Base-by-base conservation (phyloP, 1,140 invertebrate genomes). In the Aradophagus sp. region DNA sequence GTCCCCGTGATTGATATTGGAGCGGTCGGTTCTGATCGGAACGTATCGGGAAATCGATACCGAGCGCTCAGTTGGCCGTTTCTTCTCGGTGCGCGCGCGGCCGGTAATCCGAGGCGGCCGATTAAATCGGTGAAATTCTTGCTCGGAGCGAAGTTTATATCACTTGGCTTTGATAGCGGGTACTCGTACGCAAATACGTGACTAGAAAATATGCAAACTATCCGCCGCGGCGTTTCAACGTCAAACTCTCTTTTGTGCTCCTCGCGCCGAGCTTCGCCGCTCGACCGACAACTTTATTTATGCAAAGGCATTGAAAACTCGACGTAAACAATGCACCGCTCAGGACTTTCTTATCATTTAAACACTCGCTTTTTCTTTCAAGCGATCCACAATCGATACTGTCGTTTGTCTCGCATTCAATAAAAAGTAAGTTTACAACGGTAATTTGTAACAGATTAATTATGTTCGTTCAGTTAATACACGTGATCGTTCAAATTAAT, bases 41-140 rank as follows among this genome's bases (percentile, higher is more conserved):
- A 27, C 32, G 29, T 39, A 29, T 52, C 58, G 20, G 23, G 29
- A 58, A 67, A 67, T 58, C 47, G 53, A 67, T 67, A 67, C 29
- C 27, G 15, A 55, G 34, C 39, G 47, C 41, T 47, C 41, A 55
- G 32, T 44, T 56, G 4, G 66, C 29, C 39, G 66, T 69, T 69
- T 68, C 55, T 55, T 68, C 55, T 61, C 27, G 52, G 38, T 36
- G 38, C 61, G 35, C 52, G 23, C 19, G 53, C 35, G 26, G 15
- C 13, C 15, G 32, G 55, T 59, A 62, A 70, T 63, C 31, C 38
- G 52, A 63, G 36, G 29, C 58, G 34, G 50, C 44, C 67, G 58
- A 58, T 70, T 62, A 70, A 70, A 63, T 70, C 58, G 52, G 52
- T 62, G 66, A 62, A 70, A 70, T 70, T 70, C 50, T 58, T 62